phyloP scores from a whole-genome alignment of 2,113 vertebrate species.

The Furnarius figulus region DNA sequence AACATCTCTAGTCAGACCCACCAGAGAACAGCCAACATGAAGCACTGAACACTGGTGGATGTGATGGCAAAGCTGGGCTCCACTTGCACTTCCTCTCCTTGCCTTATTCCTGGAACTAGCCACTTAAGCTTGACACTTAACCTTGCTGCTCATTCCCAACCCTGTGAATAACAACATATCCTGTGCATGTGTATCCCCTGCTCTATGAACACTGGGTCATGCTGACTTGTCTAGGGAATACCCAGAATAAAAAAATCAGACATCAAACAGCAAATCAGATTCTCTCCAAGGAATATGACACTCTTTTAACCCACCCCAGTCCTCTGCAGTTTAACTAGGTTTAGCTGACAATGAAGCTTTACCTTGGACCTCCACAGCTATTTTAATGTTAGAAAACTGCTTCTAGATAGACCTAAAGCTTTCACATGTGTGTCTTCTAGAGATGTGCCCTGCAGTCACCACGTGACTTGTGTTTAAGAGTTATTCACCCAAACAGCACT shows the following conservation, averaged over 20 bases:
- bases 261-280: not conserved
- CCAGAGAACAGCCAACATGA: not conserved
- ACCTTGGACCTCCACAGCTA: not conserved
- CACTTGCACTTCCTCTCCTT: not conserved
- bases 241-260: not conserved
- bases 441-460: not conserved
- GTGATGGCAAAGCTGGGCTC: not conserved
- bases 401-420: not conserved
- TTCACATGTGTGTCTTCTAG: not conserved
- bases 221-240: not conserved
- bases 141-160: not conserved
- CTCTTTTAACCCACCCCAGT: not conserved
- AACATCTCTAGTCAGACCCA: not conserved
- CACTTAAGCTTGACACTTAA: not conserved
- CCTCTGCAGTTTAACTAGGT: not conserved
- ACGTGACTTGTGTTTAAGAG: not conserved
- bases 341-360: not conserved
- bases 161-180: not conserved
- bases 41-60: not conserved
- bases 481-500: not conserved
- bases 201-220: not conserved
- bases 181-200: not conserved
- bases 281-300: not conserved
- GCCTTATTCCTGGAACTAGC: not conserved
- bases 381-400: not conserved